phyloP scores from a whole-genome alignment of 2,797 vertebrate species.

The Falco peregrinus region DNA sequence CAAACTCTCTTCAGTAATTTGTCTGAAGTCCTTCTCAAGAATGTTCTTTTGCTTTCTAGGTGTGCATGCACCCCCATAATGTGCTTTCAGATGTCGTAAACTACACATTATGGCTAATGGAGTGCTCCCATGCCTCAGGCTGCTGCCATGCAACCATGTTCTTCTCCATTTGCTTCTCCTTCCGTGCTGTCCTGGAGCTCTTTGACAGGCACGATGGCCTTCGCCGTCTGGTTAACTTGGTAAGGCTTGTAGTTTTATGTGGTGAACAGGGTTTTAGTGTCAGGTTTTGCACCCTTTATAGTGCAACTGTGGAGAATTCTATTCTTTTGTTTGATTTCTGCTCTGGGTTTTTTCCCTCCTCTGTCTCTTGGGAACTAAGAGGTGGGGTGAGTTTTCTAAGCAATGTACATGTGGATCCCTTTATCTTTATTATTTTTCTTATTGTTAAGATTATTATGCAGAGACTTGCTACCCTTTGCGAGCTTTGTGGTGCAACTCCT shows the following conservation, averaged over 20 bases:
- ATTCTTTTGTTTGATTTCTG: background rate
- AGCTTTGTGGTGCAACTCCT: background rate
- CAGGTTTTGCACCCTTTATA: background rate
- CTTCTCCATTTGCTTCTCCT: slow-evolving; percentile 99
- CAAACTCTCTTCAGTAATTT: background rate
- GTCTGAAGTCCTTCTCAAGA: background rate
- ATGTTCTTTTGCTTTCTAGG: slow-evolving; percentile 74
- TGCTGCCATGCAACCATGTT: slow-evolving; percentile 99
- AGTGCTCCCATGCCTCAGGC: slow-evolving; percentile 97
- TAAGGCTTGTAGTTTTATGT: slow-evolving; percentile 43
- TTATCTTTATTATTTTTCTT: background rate
- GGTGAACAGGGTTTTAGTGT: background rate
- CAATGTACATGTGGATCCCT: rapidly evolving
- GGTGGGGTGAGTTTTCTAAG: background rate
- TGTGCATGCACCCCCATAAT: slow-evolving; percentile 95
- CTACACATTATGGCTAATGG: slow-evolving; percentile 97
- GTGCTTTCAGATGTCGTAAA: slow-evolving; percentile 94
- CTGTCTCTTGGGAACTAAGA: too few relatives aligned
- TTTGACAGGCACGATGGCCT: slow-evolving; percentile 97
- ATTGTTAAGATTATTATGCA: background rate
- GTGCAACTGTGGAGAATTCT: background rate
- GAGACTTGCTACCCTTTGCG: background rate
- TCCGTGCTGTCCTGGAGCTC: slow-evolving; percentile 95
- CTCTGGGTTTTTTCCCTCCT: background rate
- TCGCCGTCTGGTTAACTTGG: slow-evolving; percentile 95